Base-by-base conservation (phyloP, 1,140 invertebrate species). In the Andricus grossulariae region DNA sequence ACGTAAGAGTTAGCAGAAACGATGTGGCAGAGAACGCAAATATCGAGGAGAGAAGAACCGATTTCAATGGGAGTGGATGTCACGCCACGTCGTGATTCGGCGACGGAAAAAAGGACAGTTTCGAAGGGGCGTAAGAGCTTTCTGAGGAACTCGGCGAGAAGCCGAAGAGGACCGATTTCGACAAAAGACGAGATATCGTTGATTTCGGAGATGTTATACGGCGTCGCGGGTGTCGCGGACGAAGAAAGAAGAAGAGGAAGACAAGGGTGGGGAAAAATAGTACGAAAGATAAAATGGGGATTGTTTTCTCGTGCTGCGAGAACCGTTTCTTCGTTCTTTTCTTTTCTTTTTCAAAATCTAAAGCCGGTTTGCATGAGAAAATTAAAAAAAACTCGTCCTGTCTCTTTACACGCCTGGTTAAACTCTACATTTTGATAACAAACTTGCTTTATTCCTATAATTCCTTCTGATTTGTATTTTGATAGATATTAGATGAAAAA, bases 201-300 rank as follows among this genome's bases (percentile, higher is more conserved):
- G 73, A 70, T 72, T 76, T 50, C 39, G 71, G 52, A 72, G 75
- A 72, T 55, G 66, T 77, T 60, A 77, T 77, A 57, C 50, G 50
- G 75, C 16, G 45, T 18, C 70, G 50, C 51, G 54, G 71, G 50
- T 50, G 51, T 70, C 72, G 70, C 39, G 54, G n/a, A 18, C 52
- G 19, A 54, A 45, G 55, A 71, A 70, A 60, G 39, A 60, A 73
- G 32, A 52, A 73, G 52, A 50, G 73, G 18, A 60, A 66, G 32
- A 66, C 60, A 66, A 66, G 21, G 3, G 11, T 66, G 4, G 12
- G 21, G 4, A 32, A 60, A 32, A 32, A 39, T n/a, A 15, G 21
- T 7, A 16, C 16, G 39, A 66, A 32, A 66, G 8, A 5, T 39
- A 66, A 25, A 66, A 39, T 4, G 2, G 21, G 57, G 11, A 39